phyloP scores from a whole-genome alignment of 2,888 invertebrate species.

The Drosophila quinaria region DNA sequence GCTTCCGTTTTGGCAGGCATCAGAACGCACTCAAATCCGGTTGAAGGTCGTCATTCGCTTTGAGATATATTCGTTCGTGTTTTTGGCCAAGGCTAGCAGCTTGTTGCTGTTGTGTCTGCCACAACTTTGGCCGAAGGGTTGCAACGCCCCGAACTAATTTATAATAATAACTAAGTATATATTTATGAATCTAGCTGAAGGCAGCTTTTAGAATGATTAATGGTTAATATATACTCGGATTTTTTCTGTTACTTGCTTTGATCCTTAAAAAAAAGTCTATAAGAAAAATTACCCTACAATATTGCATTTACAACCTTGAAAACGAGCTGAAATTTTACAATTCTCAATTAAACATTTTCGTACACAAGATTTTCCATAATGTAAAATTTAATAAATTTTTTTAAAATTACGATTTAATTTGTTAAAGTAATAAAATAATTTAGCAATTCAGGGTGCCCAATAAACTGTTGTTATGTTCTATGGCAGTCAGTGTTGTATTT shows the following conservation, averaged over 20 bases:
- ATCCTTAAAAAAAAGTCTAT: not conserved
- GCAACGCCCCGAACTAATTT: conserved; percentile 47
- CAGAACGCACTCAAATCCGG: not conserved
- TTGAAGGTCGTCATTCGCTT: conserved; percentile 28
- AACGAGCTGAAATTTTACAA: too few species aligned
- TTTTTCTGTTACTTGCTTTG: not conserved
- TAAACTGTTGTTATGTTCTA: too few species aligned
- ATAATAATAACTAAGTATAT: conserved; percentile 46
- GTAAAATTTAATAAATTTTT: too few species aligned
- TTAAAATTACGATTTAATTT: too few species aligned
- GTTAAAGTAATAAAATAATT: too few species aligned
- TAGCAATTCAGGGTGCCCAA: too few species aligned
- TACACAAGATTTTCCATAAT: too few species aligned
- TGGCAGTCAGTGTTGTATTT: too few species aligned
- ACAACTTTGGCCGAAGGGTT: not conserved
- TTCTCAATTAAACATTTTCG: too few species aligned
- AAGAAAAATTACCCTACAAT: too few species aligned
- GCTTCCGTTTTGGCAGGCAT: conserved; percentile 69
- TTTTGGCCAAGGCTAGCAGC: conserved; percentile 33
- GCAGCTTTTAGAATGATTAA: conserved; percentile 10
- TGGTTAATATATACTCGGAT: not conserved
- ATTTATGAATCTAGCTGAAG: conserved; percentile 38
- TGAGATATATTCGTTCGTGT: conserved; percentile 17
- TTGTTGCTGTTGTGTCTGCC: conserved; percentile 9
- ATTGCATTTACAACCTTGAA: not conserved